These are phyloP conservation scores for Carettochelys insculpta DNA, from an alignment of 2,113 vertebrate genomes.

Conservation along the genomic window DNA sequence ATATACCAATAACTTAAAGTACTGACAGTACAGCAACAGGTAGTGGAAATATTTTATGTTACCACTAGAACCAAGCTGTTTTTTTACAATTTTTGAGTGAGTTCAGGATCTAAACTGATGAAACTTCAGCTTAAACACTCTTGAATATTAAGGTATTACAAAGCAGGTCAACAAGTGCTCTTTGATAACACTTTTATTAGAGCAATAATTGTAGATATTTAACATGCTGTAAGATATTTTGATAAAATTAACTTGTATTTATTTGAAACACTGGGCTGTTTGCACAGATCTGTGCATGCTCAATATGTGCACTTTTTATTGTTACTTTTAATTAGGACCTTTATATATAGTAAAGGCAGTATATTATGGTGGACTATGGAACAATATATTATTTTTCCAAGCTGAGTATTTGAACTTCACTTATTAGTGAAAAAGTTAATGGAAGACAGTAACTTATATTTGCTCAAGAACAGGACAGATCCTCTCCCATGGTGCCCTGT, in stretches of 20 bases:
- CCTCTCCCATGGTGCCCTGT: constrained; percentile 74
- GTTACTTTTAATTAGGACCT: constrained; percentile 79
- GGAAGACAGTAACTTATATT: constrained; percentile 65
- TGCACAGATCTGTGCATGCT: constrained; percentile 80
- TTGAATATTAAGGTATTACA: constrained; percentile 74
- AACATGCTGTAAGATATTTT: constrained; percentile 83
- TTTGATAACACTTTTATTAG: constrained; percentile 81
- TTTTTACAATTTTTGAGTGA: constrained; percentile 57
- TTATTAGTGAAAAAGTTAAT: constrained; percentile 67
- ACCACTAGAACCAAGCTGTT: constrained; percentile 57
- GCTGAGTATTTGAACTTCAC: constrained; percentile 61
- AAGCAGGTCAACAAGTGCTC: constrained; percentile 80
- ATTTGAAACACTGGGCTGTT: constrained; percentile 83
- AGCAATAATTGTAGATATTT: constrained; percentile 89
- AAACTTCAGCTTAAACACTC: constrained; percentile 73
- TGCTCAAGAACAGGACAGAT: constrained; percentile 62
- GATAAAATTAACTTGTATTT: constrained; percentile 83
- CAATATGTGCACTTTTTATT: constrained; percentile 85
- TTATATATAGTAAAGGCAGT: constrained; percentile 72
- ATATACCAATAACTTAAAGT: neutral
- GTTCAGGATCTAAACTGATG: constrained; percentile 69
- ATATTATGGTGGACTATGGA: constrained; percentile 79
- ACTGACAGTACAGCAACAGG: constrained; percentile 50
- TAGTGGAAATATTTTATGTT: constrained; percentile 61
- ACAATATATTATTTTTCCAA: constrained; percentile 76